These are phyloP conservation scores for Sminthurinus aureus DNA, from an alignment of 2,888 invertebrate species.

Conservation along the genomic window DNA sequence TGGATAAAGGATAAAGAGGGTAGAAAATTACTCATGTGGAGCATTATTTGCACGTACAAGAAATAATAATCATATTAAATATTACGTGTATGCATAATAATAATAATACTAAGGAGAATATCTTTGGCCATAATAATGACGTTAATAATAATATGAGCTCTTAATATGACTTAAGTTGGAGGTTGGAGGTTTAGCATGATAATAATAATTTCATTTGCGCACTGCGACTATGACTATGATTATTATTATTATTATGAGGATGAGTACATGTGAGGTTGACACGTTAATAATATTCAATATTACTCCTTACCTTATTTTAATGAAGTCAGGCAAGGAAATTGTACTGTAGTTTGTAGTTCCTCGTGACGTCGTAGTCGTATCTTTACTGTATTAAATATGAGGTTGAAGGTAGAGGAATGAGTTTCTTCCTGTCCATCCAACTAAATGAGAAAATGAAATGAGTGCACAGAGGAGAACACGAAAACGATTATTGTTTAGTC, in stretches of 20 bases:
- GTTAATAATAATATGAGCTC: too few species aligned
- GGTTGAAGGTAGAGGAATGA: not conserved
- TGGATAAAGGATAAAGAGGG: too few species aligned
- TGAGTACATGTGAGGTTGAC: not conserved
- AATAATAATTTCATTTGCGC: not conserved
- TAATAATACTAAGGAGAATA: too few species aligned
- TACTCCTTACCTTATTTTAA: slow-evolving; percentile 32
- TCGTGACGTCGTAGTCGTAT: not conserved
- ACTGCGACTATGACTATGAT: not conserved
- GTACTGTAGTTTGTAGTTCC: not conserved
- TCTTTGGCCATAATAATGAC: too few species aligned
- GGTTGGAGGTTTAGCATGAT: too few species aligned
- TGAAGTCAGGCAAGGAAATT: not conserved
- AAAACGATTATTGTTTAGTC: not conserved
- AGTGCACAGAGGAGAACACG: not conserved
- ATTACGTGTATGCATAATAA: too few species aligned
- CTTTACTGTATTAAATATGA: not conserved
- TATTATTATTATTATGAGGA: not conserved
- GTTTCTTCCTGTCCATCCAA: not conserved
- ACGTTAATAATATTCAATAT: slow-evolving; percentile 6
- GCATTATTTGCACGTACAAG: too few species aligned
- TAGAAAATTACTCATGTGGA: too few species aligned
- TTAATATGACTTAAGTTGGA: too few species aligned
- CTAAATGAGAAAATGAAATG: not conserved
- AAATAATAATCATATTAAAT: too few species aligned